Evolutionary conservation across 2,797 vertebrate genomes (phyloP).

Genomic region (Loris lydekkerianus): DNA sequence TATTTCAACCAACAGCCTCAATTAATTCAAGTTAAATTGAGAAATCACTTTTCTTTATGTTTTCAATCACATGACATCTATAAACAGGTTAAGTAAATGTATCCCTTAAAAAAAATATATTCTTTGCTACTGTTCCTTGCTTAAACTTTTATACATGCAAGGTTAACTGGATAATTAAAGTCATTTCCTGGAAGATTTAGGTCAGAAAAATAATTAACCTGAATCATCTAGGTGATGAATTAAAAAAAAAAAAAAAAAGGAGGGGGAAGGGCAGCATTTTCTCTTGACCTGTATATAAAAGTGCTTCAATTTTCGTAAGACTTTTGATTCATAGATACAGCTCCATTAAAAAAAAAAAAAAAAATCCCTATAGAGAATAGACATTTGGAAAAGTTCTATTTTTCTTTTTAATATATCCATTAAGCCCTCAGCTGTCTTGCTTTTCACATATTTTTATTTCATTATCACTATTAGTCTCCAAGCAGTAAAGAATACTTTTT

Average conservation of each 20-base stretch:
- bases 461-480: constrained; percentile 23
- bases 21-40: constrained; percentile 8
- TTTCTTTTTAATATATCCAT: constrained; percentile 33
- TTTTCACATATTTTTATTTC: constrained; percentile 49
- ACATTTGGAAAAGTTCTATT: not conserved
- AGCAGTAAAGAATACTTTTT: constrained; percentile 43
- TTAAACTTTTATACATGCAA: constrained; percentile 67
- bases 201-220: constrained; percentile 80
- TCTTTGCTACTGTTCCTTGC: constrained; percentile 20
- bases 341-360: not conserved
- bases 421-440: not conserved
- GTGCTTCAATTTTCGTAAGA: constrained; percentile 11
- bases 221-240: constrained; percentile 67
- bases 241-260: not conserved
- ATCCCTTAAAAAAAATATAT: constrained; percentile 18
- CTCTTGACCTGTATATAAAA: constrained; percentile 65
- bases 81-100: constrained; percentile 45
- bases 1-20: not conserved
- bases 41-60: constrained; percentile 32
- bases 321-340: not conserved
- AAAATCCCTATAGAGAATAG: not conserved
- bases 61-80: constrained; percentile 13
- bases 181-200: constrained; percentile 66
- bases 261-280: not conserved
- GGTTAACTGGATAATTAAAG: constrained; percentile 77